Conservation (phyloP, 2,888 invertebrate species). For the Nymphalis c-album region DNA sequence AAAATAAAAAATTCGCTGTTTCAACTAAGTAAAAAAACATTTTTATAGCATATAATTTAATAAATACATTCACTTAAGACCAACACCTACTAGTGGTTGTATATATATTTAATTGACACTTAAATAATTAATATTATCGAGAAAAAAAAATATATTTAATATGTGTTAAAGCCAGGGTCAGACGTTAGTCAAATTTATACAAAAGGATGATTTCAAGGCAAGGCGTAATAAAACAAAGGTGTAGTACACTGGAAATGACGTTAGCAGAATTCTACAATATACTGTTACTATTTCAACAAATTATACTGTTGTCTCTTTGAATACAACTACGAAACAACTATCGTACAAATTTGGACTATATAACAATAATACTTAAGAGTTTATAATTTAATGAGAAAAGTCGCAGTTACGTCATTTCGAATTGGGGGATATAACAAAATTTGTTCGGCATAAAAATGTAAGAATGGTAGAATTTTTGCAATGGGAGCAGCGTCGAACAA, state of each 20-base stretch:
- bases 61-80: no score
- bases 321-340: constrained; percentile 4
- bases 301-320: constrained; percentile 1
- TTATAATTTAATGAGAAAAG: neutral
- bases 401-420: neutral
- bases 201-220: constrained; percentile 18
- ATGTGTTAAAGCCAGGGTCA: neutral
- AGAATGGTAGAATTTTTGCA: constrained; percentile 48
- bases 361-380: neutral
- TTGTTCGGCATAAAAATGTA: constrained; percentile 40
- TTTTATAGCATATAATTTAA: no score
- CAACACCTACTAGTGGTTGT: no score
- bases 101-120: no score
- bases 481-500: constrained; percentile 40
- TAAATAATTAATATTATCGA: no score
- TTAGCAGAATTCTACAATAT: constrained; percentile 34
- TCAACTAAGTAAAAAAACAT: no score
- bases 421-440: constrained; percentile 14
- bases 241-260: constrained; percentile 36
- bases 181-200: constrained; percentile 12
- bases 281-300: constrained; percentile 32
- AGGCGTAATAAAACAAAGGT: constrained; percentile 32
- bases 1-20: no score
- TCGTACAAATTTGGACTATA: constrained; percentile 13
- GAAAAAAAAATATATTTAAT: neutral